Percentiles rank a stretch among this genome's conserved stretches.
phyloP scores from a whole-genome alignment of 92 coral and sea anemone genomes.

The Phenganax marumi region DNA sequence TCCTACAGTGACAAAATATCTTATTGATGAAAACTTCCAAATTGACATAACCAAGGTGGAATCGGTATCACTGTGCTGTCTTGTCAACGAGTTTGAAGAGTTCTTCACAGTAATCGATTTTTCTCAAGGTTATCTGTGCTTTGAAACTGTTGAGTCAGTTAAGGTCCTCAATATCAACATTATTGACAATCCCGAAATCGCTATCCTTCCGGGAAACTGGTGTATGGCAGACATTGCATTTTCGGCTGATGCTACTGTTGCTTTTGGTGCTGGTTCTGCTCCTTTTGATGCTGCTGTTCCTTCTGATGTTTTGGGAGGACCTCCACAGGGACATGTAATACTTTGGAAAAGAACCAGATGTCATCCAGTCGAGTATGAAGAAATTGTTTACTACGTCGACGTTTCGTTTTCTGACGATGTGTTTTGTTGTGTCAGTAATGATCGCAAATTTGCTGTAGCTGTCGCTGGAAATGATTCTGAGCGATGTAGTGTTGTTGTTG shows the following conservation, averaged over 20 bases:
- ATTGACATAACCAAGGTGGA: neutral
- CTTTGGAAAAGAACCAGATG: too few species aligned
- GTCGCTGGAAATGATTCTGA: too few species aligned
- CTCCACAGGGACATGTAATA: too few species aligned
- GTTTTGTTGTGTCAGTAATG: too few species aligned
- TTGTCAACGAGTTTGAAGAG: neutral
- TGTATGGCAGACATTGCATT: neutral
- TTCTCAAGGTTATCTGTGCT: neutral
- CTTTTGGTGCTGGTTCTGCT: neutral
- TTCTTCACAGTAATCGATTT: neutral
- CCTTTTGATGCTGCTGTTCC: neutral
- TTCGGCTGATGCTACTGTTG: conserved; percentile 10
- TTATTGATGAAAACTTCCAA: neutral
- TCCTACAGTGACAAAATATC: neutral
- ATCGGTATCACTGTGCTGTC: neutral
- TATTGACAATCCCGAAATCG: neutral
- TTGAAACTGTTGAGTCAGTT: neutral
- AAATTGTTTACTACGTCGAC: too few species aligned
- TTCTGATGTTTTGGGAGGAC: neutral
- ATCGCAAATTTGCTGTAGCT: too few species aligned
- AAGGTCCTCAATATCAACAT: neutral
- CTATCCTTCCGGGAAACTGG: neutral
- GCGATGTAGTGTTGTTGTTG: too few species aligned
- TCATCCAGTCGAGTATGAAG: too few species aligned
- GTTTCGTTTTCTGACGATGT: too few species aligned